Evolutionary conservation across 2,888 invertebrate species (phyloP).

Genomic region (Eretmocerus hayati): DNA sequence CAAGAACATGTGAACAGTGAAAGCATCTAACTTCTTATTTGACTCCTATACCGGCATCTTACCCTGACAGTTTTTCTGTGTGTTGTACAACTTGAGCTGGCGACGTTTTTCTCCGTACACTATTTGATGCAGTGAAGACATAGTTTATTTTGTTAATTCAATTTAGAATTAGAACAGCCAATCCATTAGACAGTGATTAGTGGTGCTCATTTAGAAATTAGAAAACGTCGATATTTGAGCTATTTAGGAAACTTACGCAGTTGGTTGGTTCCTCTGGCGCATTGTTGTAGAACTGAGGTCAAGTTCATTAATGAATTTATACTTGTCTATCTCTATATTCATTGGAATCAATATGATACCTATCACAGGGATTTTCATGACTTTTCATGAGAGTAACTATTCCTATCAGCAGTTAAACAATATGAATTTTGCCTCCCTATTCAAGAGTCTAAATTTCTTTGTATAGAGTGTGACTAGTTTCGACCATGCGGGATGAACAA

Average conservation of each 20-base stretch:
- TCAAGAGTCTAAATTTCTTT: too few relatives aligned
- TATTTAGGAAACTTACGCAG: slow-evolving; percentile 40
- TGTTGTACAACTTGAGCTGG: slow-evolving; percentile 50
- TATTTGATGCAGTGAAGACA: slow-evolving; percentile 47
- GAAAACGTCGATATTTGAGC: too few relatives aligned
- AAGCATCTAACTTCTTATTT: slow-evolving; percentile 13
- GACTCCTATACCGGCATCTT: slow-evolving; percentile 28
- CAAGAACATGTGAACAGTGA: slow-evolving; percentile 14
- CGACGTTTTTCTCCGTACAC: slow-evolving; percentile 70
- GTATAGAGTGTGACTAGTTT: too few relatives aligned
- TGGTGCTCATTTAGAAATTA: slow-evolving; percentile 10
- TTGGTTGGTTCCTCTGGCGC: slow-evolving; percentile 45
- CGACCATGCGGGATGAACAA: too few relatives aligned
- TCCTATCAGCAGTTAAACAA: too few relatives aligned
- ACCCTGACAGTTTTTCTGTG: slow-evolving; percentile 43
- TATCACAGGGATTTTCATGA: too few relatives aligned
- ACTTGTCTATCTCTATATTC: too few relatives aligned
- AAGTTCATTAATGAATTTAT: slow-evolving; percentile 21
- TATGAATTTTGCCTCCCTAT: too few relatives aligned
- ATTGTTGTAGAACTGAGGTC: slow-evolving; percentile 38
- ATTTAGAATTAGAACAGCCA: slow-evolving; percentile 14
- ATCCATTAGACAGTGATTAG: slow-evolving; percentile 19
- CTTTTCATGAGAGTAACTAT: too few relatives aligned
- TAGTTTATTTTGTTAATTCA: slow-evolving; percentile 32
- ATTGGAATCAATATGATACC: too few relatives aligned